phyloP scores from a whole-genome alignment of 2,797 vertebrate species.

The Mormyrus proboscirostris region DNA sequence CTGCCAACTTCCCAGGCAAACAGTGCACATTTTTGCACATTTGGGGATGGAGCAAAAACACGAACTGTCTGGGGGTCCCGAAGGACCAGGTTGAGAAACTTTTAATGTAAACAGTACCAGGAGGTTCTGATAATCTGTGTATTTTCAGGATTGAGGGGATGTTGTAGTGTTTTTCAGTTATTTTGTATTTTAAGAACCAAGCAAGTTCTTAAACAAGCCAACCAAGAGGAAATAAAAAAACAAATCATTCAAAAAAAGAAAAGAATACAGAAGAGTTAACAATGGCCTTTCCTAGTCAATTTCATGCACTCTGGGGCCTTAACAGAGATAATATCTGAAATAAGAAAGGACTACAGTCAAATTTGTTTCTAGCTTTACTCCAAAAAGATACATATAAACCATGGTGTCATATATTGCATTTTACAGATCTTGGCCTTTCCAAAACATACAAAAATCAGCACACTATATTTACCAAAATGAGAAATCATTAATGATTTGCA shows the following conservation, averaged over 20 bases:
- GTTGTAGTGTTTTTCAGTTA: background rate
- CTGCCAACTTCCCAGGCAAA: background rate
- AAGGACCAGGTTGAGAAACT: background rate
- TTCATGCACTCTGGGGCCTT: background rate
- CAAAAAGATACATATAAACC: background rate
- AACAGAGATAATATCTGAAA: background rate
- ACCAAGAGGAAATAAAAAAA: background rate
- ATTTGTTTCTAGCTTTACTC: background rate
- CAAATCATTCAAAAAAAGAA: background rate
- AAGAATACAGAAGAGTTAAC: background rate
- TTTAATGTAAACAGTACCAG: background rate
- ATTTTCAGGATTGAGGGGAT: background rate
- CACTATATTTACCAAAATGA: background rate
- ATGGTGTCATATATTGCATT: background rate
- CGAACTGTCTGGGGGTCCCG: background rate
- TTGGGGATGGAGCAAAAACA: background rate
- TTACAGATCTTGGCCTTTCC: background rate
- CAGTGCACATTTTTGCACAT: background rate
- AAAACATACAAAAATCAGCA: background rate
- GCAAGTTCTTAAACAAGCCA: background rate
- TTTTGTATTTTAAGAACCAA: background rate
- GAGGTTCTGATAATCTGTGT: background rate
- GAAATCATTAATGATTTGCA: background rate
- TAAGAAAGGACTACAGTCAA: background rate
- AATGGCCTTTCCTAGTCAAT: background rate